phyloP scores from a whole-genome alignment of 2,888 invertebrate genomes.

The Isotomurus palustris region DNA sequence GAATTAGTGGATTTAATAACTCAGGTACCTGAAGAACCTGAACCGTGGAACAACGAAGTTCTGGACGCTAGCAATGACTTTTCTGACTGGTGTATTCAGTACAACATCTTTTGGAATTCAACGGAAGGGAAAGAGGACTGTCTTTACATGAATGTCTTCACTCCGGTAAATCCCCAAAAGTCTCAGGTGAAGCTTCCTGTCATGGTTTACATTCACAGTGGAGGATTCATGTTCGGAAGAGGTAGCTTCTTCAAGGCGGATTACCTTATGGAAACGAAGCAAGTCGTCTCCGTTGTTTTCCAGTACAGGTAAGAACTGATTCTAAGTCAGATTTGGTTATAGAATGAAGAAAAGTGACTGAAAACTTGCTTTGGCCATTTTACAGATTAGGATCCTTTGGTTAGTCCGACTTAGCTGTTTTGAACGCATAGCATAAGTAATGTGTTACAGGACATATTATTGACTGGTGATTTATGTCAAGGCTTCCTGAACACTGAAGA shows the following conservation, averaged over 20 bases:
- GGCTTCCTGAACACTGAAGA: conserved; percentile 31
- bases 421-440: no score
- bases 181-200: conserved; percentile 17
- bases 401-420: no score
- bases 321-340: no score
- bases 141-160: conserved; percentile 7
- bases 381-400: conserved; percentile 17
- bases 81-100: conserved; percentile 35
- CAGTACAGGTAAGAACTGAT: conserved; percentile 27
- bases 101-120: conserved; percentile 32
- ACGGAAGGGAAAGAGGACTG: conserved; percentile 22
- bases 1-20: no score
- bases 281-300: conserved; percentile 27
- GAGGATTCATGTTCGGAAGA: conserved; percentile 39
- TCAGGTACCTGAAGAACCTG: conserved; percentile 22
- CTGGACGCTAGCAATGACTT: conserved; percentile 12
- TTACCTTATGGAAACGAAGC: conserved; percentile 30
- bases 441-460: no score
- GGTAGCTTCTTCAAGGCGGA: conserved; percentile 29
- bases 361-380: no score
- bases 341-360: no score
- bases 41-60: conserved; percentile 14
- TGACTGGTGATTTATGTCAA: no score
- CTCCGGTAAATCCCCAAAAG: conserved; percentile 4
- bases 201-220: conserved; percentile 30